Conservation (phyloP, 2,113 vertebrate genomes). For the Nannobrachium achirus region DNA sequence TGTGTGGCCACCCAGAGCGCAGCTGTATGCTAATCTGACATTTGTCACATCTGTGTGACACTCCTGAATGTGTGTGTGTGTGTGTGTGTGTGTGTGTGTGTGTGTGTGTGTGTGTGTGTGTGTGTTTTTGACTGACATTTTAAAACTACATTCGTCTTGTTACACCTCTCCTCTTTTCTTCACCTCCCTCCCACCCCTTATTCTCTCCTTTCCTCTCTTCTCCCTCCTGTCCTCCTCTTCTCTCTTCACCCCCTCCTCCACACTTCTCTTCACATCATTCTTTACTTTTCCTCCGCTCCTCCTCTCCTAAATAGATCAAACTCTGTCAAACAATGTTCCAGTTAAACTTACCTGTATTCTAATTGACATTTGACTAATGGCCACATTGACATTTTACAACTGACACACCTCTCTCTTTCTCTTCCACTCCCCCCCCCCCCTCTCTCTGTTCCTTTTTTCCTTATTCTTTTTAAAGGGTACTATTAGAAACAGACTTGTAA, state of each 20-base stretch:
- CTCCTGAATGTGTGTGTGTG: constrained; percentile 3
- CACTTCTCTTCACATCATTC: too few species aligned
- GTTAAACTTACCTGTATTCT: constrained; percentile 61
- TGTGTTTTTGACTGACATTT: not conserved
- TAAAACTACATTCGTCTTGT: too few species aligned
- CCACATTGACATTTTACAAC: constrained; percentile 70
- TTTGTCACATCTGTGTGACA: constrained; percentile 44
- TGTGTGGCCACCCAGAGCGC: constrained; percentile 12
- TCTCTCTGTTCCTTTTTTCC: constrained; percentile 32
- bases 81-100: not conserved
- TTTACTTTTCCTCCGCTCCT: not conserved
- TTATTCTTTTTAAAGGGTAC: constrained; percentile 60
- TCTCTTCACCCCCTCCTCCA: not conserved
- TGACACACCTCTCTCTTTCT: constrained; percentile 57
- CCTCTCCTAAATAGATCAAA: constrained; percentile 57
- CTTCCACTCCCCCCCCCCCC: constrained; percentile 19
- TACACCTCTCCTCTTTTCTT: not conserved
- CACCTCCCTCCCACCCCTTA: not conserved
- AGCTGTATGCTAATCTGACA: constrained; percentile 61
- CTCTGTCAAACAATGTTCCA: constrained; percentile 38
- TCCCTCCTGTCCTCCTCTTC: not conserved
- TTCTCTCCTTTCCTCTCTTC: not conserved
- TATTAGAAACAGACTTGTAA: constrained; percentile 39
- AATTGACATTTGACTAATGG: constrained; percentile 75
- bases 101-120: not conserved